Base-by-base conservation (phyloP, 2,113 vertebrate genomes). In the Emberiza fucata region DNA sequence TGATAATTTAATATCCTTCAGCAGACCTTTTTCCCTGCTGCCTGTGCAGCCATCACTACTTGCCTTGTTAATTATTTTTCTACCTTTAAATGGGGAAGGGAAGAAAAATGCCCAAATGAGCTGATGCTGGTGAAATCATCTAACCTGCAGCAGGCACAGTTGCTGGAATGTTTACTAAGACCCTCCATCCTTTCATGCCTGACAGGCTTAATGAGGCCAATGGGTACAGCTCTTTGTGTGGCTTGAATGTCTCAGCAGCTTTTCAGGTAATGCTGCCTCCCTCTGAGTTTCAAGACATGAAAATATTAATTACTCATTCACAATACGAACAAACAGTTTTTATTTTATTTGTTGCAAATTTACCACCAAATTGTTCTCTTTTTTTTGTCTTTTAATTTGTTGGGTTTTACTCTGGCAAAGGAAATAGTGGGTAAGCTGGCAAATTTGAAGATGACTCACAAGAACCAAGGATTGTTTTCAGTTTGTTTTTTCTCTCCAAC, bases 221-320 rank as follows among this genome's bases (percentile, higher is more conserved):
- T 35, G 33, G 33, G 59, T 51, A 37, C 20, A 70, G 9, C 14
- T 59, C 27, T 24, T 57, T 79, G 39, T 83, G 35, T 28, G 71
- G 16, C 25, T 81, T 37, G 61, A 72, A 60, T 61, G n/a, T 60
- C 68, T 86, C 56, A 27, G 59, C 33, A 78, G 16, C 35, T 73
- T 91, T 70, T 81, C 88, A 78, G 76, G 35, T 61, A 92, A 80
- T 66, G 27, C 35, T 82, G 11, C 56, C 44, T 92, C 79, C n/a
- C n/a, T 54, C 73, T 0, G 0, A 56, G 39, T 86, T 90, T 63
- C 2, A 2, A 90, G 81, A 22, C 20, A 71, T 53, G 27, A 75
- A 83, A 94, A 78, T 70, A 82, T 75, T 80, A 75, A 90, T 92
- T 92, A 91, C 51, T 75, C 20, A 86, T 81, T 94, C 40, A n/a